Conservation (phyloP, 2,113 vertebrate genomes). For the Galemys pyrenaicus region DNA sequence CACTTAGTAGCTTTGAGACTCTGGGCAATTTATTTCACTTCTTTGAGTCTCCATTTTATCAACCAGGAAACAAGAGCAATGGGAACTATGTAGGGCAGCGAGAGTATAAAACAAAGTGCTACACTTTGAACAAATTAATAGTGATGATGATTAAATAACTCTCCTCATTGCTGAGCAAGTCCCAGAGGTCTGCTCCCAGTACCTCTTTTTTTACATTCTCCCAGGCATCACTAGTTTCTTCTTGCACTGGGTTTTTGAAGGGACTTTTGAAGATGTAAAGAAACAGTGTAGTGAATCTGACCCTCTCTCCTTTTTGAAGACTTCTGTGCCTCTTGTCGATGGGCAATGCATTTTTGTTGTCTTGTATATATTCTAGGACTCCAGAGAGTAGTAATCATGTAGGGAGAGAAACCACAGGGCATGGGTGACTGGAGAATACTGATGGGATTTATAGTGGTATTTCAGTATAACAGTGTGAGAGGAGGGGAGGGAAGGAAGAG, state of each 20-base stretch:
- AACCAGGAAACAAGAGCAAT: background rate
- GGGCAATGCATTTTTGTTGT: background rate
- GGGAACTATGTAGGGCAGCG: background rate
- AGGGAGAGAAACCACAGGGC: background rate
- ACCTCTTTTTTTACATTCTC: background rate
- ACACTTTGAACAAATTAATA: accelerated
- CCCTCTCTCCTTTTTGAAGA: background rate
- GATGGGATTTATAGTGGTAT: background rate
- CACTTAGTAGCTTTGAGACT: background rate
- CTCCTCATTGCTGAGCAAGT: background rate
- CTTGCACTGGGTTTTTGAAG: background rate
- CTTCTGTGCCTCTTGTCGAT: background rate
- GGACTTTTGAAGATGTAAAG: background rate
- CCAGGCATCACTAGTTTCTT: background rate
- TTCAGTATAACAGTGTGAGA: background rate
- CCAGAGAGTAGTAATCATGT: background rate
- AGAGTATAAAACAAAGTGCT: background rate
- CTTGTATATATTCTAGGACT: background rate
- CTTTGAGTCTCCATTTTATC: background rate
- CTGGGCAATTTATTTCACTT: background rate
- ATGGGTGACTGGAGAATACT: background rate
- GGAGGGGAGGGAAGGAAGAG: background rate
- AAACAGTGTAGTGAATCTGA: background rate
- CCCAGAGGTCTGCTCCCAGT: accelerated
- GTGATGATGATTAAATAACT: background rate